phyloP scores from a whole-genome alignment of 2,797 vertebrate genomes.

The Betta splendens region DNA sequence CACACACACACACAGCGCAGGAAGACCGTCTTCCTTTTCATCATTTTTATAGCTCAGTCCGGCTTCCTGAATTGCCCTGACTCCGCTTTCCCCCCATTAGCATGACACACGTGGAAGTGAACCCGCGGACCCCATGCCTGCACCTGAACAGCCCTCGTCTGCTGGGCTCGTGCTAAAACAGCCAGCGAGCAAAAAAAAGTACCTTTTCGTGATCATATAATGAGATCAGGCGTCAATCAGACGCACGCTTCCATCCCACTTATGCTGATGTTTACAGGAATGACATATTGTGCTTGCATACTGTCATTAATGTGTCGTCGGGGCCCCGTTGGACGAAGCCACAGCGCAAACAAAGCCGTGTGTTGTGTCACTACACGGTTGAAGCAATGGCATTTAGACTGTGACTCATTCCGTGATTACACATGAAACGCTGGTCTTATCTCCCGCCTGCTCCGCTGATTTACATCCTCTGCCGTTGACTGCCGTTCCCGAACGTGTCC shows the following conservation, averaged over 20 bases:
- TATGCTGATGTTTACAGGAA: not conserved
- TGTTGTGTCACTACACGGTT: not conserved
- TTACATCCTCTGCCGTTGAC: not conserved
- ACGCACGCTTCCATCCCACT: constrained; percentile 9
- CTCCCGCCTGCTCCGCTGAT: constrained; percentile 14
- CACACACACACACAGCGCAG: too few relatives aligned
- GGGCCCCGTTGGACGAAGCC: too few relatives aligned
- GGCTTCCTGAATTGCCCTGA: constrained; percentile 70
- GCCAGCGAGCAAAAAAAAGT: too few relatives aligned
- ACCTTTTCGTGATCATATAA: constrained; percentile 2
- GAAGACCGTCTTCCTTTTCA: constrained; percentile 76
- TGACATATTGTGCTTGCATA: too few relatives aligned
- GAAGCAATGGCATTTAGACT: constrained; percentile 1
- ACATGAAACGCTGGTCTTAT: not conserved
- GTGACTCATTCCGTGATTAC: not conserved
- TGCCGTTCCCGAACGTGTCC: constrained; percentile 26
- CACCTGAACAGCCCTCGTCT: constrained; percentile 39
- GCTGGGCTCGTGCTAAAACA: constrained; percentile 52
- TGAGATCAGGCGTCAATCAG: constrained; percentile 29
- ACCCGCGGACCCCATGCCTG: constrained; percentile 52
- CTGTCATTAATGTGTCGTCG: too few relatives aligned
- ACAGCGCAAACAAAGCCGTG: not conserved
- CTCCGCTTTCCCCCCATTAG: constrained; percentile 53
- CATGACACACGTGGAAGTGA: constrained; percentile 52
- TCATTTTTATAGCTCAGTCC: constrained; percentile 75